Conservation (phyloP, 2,113 vertebrate genomes). For the Aldabrachelys gigantea region DNA sequence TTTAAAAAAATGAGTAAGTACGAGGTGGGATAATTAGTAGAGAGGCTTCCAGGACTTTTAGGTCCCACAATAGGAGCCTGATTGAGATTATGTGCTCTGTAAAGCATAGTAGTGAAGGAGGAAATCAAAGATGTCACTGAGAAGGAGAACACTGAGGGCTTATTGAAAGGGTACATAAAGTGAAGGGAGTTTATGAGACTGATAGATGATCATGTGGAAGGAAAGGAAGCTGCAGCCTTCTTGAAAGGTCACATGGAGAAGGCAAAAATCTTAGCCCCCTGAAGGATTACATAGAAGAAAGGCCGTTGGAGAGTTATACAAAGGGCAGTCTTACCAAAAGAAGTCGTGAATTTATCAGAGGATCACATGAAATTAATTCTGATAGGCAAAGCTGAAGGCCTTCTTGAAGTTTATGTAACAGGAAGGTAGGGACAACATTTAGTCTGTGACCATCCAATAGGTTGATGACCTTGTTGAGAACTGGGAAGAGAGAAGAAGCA, state of each 20-base stretch:
- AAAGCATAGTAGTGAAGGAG: conserved; percentile 9
- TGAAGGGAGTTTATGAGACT: conserved; percentile 27
- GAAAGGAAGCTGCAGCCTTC: conserved; percentile 16
- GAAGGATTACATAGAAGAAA: not conserved
- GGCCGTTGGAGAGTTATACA: not conserved
- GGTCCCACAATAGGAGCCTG: not conserved
- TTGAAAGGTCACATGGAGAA: not conserved
- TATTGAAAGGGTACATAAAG: conserved; percentile 41
- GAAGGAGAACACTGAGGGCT: not conserved
- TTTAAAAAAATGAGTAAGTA: not conserved
- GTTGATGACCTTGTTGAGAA: not conserved
- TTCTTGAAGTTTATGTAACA: not conserved
- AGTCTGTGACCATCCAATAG: too few relatives aligned
- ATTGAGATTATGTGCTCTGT: not conserved
- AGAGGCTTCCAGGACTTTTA: not conserved
- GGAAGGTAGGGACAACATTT: not conserved
- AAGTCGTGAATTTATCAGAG: not conserved
- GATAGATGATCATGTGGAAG: not conserved
- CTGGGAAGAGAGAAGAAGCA: not conserved
- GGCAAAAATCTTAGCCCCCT: not conserved
- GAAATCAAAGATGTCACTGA: conserved; percentile 27
- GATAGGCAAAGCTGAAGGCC: not conserved
- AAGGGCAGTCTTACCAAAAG: too few relatives aligned
- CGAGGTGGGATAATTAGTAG: not conserved
- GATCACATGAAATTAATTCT: not conserved